These are phyloP conservation scores for human DNA, from an alignment of 2,113 vertebrate species.

Conservation along the genomic window GRCh38 chr7:34308501-34309000, in stretches of 20 bases:
- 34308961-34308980: background rate
- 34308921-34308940: background rate
- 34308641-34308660: background rate
- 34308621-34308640: background rate
- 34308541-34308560: background rate
- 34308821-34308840: too few species aligned
- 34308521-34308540: background rate
- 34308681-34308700: background rate
- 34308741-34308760: accelerated
- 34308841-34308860: background rate
- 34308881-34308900: background rate
- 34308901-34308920: background rate
- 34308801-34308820: background rate
- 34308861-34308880: background rate
- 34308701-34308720: background rate
- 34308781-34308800: background rate
- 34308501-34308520: background rate
- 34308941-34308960: background rate
- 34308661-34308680: background rate
- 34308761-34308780: background rate
- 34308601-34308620: background rate
- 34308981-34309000: background rate
- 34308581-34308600: background rate
- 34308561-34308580: background rate
- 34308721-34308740: accelerated